These are phyloP conservation scores for Ochotona curzoniae DNA, from an alignment of 2,113 vertebrate species.

Conservation along the genomic window DNA sequence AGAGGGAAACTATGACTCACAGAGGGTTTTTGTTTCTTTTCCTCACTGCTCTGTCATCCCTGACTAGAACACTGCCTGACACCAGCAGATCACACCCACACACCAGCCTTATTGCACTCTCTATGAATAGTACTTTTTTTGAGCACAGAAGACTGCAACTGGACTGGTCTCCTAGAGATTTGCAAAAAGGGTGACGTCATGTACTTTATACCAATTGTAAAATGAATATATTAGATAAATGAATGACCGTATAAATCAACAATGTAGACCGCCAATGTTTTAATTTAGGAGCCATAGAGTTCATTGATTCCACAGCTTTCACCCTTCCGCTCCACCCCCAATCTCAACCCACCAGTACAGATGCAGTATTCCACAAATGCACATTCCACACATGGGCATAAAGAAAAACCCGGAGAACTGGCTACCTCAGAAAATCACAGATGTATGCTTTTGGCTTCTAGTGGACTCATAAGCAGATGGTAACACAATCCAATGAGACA, in stretches of 20 bases:
- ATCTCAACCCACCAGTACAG: background rate
- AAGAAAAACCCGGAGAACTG: background rate
- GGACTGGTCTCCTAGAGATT: background rate
- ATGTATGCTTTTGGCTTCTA: background rate
- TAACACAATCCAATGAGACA: background rate
- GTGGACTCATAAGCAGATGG: background rate
- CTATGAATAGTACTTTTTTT: background rate
- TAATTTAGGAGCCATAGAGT: background rate
- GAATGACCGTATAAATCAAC: background rate
- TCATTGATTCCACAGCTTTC: background rate
- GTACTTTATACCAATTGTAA: background rate
- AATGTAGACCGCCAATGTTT: background rate
- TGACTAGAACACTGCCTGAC: background rate
- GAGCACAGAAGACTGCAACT: background rate
- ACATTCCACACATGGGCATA: background rate
- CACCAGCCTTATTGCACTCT: background rate
- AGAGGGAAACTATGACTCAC: background rate
- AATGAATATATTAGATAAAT: background rate
- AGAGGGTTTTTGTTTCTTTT: background rate
- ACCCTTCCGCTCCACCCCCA: background rate
- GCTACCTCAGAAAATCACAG: background rate
- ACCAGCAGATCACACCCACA: background rate
- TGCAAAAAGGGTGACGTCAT: background rate
- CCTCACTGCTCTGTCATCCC: background rate
- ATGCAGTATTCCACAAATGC: background rate